Percentiles rank a stretch among this genome's conserved stretches.
Evolutionary conservation across 2,797 vertebrate genomes (phyloP).

Genomic region (Cossypha caffra): DNA sequence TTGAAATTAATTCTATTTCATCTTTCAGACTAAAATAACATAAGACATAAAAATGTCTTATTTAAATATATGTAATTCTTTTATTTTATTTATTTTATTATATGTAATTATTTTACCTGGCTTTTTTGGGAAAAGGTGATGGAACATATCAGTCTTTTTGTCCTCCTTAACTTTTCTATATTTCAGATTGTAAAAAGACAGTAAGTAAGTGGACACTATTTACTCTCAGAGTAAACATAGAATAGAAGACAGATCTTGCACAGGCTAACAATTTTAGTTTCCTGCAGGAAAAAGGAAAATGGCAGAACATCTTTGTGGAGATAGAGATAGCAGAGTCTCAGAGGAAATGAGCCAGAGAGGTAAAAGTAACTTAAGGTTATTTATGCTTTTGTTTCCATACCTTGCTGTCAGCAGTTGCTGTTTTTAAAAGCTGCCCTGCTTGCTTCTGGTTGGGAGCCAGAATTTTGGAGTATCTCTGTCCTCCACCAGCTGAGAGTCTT

Average conservation of each 20-base stretch:
- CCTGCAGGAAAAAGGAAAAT: not conserved
- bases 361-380: not conserved
- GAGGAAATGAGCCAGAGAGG: not conserved
- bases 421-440: not conserved
- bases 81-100: not conserved
- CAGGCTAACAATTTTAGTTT: not conserved
- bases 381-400: not conserved
- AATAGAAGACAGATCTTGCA: not conserved
- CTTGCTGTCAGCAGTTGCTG: not conserved
- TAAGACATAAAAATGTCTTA: not conserved
- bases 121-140: not conserved
- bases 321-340: not conserved
- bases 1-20: not conserved
- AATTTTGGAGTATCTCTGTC: not conserved
- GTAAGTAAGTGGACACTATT: not conserved
- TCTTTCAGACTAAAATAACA: not conserved
- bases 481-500: not conserved
- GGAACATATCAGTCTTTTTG: not conserved
- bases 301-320: not conserved
- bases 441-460: not conserved
- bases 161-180: not conserved
- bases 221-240: not conserved
- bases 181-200: not conserved
- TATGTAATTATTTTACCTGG: not conserved
- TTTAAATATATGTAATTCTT: not conserved